Evolutionary conservation across 1,140 invertebrate species (phyloP), one percentile per base, ranked within the genome.

Genomic region (Mizuhopecten yessoensis): DNA sequence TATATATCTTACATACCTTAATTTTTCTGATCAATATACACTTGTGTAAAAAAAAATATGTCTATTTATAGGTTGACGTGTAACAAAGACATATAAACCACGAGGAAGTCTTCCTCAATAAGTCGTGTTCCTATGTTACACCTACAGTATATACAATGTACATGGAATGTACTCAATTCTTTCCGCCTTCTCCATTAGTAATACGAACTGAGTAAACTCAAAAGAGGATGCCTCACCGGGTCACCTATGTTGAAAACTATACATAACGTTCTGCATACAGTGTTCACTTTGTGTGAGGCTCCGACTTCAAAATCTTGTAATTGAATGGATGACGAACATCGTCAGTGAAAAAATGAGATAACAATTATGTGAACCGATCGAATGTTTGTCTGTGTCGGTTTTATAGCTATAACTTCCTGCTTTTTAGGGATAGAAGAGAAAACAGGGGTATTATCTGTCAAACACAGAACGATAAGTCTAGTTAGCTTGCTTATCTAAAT

Each of bases 301-400:
- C 23, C n/a, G n/a, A 75, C 57, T 75, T 5, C 23, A 75, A 17
- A n/a, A 5, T 17, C 1, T 0, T 75, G n/a, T 75, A 75, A 75
- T 75, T 75, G 57, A 75, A n/a, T 75, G 57, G 57, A 75, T 75
- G 57, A 75, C 57, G 57, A 75, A 75, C 57, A 75, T 29, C 57
- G 57, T 75, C 57, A 75, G 11, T 75, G 57, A 75, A 29, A 75
- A 75, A 75, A 75, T 29, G 57, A 75, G 57, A 75, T 75, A 75
- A 75, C 57, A 75, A 75, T 75, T n/a, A 75, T 75, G 57, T 75
- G 57, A n/a, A 75, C 57, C 23, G 57, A 75, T 75, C 29, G 57
- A n/a, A 29, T 75, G 57, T 75, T 75, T 75, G 57, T 75, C n/a
- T 29, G 57, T 75, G 57, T 75, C 23, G 57, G 57, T 75, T 75